Evolutionary conservation across 2,797 vertebrate genomes (phyloP).

Genomic region (Scolopax bukidnonensis): DNA sequence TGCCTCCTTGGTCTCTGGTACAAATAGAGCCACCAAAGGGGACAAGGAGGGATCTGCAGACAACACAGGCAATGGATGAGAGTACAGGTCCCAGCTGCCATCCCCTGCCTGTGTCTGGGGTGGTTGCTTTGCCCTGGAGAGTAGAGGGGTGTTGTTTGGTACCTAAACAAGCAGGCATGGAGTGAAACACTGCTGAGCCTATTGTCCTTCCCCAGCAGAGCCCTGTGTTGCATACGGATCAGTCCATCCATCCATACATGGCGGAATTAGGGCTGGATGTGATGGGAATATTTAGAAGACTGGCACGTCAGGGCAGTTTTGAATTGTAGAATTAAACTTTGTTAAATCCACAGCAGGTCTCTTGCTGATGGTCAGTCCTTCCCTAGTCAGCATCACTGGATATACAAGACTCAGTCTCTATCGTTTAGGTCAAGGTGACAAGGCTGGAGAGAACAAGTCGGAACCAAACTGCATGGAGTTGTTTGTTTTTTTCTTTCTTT

Average conservation of each 20-base stretch:
- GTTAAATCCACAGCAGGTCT: background rate
- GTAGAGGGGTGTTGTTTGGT: background rate
- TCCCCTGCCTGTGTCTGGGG: background rate
- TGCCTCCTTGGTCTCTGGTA: background rate
- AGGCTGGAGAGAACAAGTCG: background rate
- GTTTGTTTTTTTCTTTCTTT: background rate
- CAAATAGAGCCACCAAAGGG: background rate
- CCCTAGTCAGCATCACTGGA: rapidly evolving
- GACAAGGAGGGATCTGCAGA: background rate
- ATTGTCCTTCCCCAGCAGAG: background rate
- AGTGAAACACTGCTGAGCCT: background rate
- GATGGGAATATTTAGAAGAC: background rate
- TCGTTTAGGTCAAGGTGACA: background rate
- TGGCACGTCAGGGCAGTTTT: background rate
- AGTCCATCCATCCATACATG: rapidly evolving
- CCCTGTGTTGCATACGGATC: background rate
- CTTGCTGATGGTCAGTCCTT: background rate
- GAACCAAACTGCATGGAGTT: background rate
- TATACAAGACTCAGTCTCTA: background rate
- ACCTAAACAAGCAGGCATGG: background rate
- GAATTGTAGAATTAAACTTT: background rate
- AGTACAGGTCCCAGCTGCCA: background rate
- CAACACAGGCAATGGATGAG: background rate
- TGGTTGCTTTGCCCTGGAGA: background rate
- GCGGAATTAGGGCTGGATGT: background rate